Base-by-base conservation (phyloP, 2,888 invertebrate genomes). In the Colostygia pectinataria region DNA sequence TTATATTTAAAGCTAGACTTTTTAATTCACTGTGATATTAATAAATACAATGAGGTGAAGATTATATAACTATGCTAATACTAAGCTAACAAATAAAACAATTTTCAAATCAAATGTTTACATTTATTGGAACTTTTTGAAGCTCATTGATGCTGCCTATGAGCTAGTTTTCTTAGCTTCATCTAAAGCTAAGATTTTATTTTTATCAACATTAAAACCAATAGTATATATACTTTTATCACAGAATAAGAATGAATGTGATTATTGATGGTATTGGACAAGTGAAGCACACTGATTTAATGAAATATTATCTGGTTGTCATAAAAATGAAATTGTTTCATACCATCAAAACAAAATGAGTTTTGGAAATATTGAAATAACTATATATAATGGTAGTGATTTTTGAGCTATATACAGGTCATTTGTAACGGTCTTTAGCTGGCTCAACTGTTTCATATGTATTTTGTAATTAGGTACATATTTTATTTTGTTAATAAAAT, bases 61-160 rank as follows among this genome's bases (percentile, higher is more conserved):
- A 0, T 3, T 28, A 8, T 20, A 18, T 29, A 14, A 13, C 4
- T 31, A 24, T 6, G 20, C 2, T 29, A 31, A 7, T 38, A 41
- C 52, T 58, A 61, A 55, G 34, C n/a, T 14, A 29, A 40, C 36
- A 65, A 65, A 69, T 52, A 59, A 57, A 56, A 51, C 40, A 29
- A 41, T 46, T 50, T 39, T 46, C 0, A 41, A 41, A 41, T 12
- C 4, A 14, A 34, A 53, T 50, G 58, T 39, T 62, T 39, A 39
- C 23, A 38, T 76, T 71, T 71, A 71, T 63, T 71, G 56, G 56
- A 69, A 71, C 62, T 68, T 66, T 62, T 63, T 63, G 68, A 74
- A 73, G 72, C 71, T 71, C 57, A 54, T 56, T 60, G 63, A 49
- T 71, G 63, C 60, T 62, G 56, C 60, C 66, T 57, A 63, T 52